Base-by-base conservation (phyloP, 1,140 invertebrate species). In the Plectrocnemia conspersa region DNA sequence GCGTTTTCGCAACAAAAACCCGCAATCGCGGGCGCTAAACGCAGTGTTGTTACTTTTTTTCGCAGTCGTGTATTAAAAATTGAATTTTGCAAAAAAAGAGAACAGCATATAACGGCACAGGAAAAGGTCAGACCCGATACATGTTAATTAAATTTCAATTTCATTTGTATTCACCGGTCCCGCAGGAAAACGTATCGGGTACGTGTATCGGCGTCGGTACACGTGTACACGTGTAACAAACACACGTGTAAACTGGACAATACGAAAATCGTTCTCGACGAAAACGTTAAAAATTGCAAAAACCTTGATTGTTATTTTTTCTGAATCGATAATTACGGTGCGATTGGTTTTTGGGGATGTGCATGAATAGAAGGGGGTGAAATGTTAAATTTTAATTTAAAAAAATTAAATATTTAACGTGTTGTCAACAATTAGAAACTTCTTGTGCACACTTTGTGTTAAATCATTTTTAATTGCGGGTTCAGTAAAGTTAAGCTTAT, bases 231-330 rank as follows among this genome's bases (percentile, higher is more conserved):
- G n/a, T n/a, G n/a, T n/a, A n/a, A n/a, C n/a, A n/a, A n/a, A n/a
- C n/a, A n/a, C n/a, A n/a, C n/a, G n/a, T n/a, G n/a, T n/a, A n/a
- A n/a, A n/a, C n/a, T n/a, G n/a, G n/a, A n/a, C n/a, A n/a, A n/a
- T n/a, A n/a, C n/a, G n/a, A n/a, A 13, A 15, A 18, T 36, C 35
- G 35, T 36, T 36, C 19, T 18, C 36, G 49, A 41, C 24, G 48
- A 13, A 16, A 54, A 54, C 35, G 36, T 41, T 46, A 46, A 54
- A 54, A 54, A 46, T 35, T 46, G 4, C 19, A n/a, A 54, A 46
- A 35, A 21, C 52, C 42, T 45, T 35, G 23, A 54, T 54, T 46
- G 18, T 54, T 33, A 35, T 53, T 45, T 46, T 23, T 40, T 46
- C 24, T 46, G 10, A 46, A 35, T 54, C 42, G 41, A 36, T 54